phyloP scores from a whole-genome alignment of 2,113 vertebrate species.

The Macrotis lagotis region DNA sequence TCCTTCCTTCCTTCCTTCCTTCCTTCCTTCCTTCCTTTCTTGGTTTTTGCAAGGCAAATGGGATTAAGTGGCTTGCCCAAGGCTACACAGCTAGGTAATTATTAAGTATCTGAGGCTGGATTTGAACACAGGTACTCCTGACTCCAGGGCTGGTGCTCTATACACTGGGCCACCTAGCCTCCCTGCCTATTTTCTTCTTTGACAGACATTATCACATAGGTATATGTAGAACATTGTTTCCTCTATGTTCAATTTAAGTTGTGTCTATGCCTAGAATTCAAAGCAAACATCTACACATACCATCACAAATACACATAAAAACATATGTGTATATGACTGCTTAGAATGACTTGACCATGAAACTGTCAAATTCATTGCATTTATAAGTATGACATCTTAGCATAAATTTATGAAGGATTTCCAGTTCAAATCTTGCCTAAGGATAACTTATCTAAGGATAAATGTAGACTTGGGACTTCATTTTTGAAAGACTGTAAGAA shows the following conservation, averaged over 20 bases:
- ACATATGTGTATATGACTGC: background rate
- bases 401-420: background rate
- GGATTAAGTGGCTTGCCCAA: too few relatives aligned
- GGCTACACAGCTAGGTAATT: too few relatives aligned
- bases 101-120: too few relatives aligned
- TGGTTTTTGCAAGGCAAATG: too few relatives aligned
- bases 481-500: slow-evolving; percentile 21
- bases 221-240: background rate
- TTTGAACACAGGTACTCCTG: too few relatives aligned
- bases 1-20: too few relatives aligned
- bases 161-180: too few relatives aligned
- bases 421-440: slow-evolving; percentile 15
- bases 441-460: slow-evolving; percentile 1
- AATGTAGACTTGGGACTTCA: slow-evolving; percentile 6
- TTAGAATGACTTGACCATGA: background rate
- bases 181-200: slow-evolving; percentile 27
- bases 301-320: background rate
- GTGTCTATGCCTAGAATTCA: background rate
- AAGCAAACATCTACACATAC: background rate
- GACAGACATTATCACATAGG: background rate
- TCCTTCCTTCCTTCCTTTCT: too few relatives aligned
- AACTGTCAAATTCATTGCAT: background rate
- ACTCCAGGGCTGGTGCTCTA: too few relatives aligned
- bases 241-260: background rate
- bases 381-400: background rate